Base-by-base conservation (phyloP, 2,797 vertebrate species). In the Mormyrus hasselquistii region DNA sequence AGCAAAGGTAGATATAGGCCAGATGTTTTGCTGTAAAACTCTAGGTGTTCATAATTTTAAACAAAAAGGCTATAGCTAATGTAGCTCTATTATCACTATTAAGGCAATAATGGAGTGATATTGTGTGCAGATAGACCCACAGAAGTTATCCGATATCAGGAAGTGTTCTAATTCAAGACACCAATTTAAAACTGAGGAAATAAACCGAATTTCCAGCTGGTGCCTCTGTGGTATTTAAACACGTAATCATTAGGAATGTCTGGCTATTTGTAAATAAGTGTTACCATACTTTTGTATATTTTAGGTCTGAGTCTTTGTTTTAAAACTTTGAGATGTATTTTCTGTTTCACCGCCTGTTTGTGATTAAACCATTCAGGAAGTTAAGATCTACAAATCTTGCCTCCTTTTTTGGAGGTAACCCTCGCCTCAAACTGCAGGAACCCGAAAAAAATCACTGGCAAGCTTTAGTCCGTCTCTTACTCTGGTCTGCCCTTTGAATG, bases 201-300 rank as follows among this genome's bases (percentile, higher is more conserved):
- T 47, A 79, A 79, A 79, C 73, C 16, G 65, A 44, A 79, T 79
- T 79, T 79, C 73, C 73, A 79, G 73, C 73, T 79, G 73, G 10
- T 79, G 73, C 73, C 73, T 79, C 38, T 79, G 73, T 47, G 38
- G 73, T 47, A 79, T 79, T 79, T 79, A 79, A 79, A 79, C 73
- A 41, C 47, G 73, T 41, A 79, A 44, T 79, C 73, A 47, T 79
- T 79, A 79, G 73, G 73, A 79, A 79, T 79, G 73, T 44, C 73
- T 79, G 73, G 73, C 73, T 19, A 44, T 79, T 79, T 79, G 73
- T 79, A 44, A 79, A 79, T 79, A 79, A 79, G 41, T 79, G 73
- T 79, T 79, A 79, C 73, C 73, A 79, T 79, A 79, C 38, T 79
- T 47, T 79, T 79, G 73, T 79, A 79, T 79, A n/a, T 79, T 79